Conservation (phyloP, 2,113 vertebrate genomes). For the Caloenas nicobarica region DNA sequence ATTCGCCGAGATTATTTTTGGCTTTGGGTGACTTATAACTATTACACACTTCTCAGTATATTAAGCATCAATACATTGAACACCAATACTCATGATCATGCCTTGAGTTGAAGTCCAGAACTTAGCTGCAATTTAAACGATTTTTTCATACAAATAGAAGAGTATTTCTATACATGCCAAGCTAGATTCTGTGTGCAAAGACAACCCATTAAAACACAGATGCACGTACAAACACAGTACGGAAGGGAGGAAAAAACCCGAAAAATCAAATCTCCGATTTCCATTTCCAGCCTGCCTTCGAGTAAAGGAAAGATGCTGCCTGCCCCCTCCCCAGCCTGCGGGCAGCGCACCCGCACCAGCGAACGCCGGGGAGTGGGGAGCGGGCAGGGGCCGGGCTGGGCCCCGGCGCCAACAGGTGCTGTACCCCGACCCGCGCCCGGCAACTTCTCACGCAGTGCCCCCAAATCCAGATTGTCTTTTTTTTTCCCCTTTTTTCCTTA, state of each 20-base stretch:
- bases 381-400: background rate
- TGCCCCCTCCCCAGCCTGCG: background rate
- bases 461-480: background rate
- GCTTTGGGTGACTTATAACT: background rate
- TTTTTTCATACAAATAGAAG: background rate
- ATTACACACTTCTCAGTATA: background rate
- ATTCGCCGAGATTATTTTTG: background rate
- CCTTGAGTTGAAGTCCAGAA: background rate
- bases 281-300: background rate
- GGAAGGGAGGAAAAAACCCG: background rate
- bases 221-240: background rate
- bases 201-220: background rate
- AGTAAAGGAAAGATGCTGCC: background rate
- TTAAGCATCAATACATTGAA: background rate
- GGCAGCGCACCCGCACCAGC: rapidly evolving
- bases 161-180: background rate
- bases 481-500: rapidly evolving
- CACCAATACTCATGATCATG: background rate
- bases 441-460: background rate
- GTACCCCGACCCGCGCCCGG: background rate
- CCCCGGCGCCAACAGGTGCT: constrained; percentile 73
- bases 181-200: background rate
- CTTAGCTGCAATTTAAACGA: background rate
- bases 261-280: background rate
- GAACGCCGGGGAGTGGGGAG: background rate